A percentile compares a stretch with the other conserved stretches of the same genome.
These are phyloP conservation scores for Tribolium madens DNA, from an alignment of 1,140 invertebrate species.

Conservation along the genomic window DNA sequence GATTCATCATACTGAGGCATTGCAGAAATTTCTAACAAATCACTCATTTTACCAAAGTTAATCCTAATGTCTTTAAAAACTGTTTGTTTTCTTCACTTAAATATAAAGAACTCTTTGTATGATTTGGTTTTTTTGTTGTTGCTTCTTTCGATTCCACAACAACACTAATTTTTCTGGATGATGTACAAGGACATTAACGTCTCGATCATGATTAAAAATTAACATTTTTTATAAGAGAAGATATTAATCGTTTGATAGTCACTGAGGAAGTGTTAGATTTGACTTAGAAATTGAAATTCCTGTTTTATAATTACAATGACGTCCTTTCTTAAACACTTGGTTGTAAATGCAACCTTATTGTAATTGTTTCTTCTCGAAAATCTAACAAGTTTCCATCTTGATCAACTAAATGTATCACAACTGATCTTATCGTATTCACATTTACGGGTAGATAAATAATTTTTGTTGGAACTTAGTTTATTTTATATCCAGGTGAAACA, in stretches of 20 bases:
- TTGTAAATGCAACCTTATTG: too few relatives aligned
- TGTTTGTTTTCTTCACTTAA: constrained; percentile 7
- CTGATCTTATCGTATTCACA: too few relatives aligned
- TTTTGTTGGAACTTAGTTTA: too few relatives aligned
- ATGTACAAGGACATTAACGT: neutral
- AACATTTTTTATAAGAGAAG: neutral
- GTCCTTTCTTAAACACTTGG: too few relatives aligned
- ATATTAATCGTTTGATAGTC: neutral
- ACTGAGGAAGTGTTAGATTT: neutral
- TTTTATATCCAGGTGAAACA: too few relatives aligned
- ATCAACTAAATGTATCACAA: too few relatives aligned
- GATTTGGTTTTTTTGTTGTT: neutral
- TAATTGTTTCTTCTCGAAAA: too few relatives aligned
- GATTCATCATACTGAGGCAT: too few relatives aligned
- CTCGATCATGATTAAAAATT: neutral
- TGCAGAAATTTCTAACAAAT: constrained; percentile 6
- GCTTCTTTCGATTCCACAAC: neutral
- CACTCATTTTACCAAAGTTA: neutral
- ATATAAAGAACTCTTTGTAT: neutral
- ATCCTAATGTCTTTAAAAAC: constrained; percentile 24
- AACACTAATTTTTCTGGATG: neutral
- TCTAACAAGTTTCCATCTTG: too few relatives aligned
- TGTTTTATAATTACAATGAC: too few relatives aligned
- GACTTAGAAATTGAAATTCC: too few relatives aligned
- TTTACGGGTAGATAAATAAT: too few relatives aligned